Percentiles rank a stretch among this genome's conserved stretches.
These are phyloP conservation scores for Cyclophora albipunctata DNA, from an alignment of 2,888 invertebrate species.

Conservation along the genomic window DNA sequence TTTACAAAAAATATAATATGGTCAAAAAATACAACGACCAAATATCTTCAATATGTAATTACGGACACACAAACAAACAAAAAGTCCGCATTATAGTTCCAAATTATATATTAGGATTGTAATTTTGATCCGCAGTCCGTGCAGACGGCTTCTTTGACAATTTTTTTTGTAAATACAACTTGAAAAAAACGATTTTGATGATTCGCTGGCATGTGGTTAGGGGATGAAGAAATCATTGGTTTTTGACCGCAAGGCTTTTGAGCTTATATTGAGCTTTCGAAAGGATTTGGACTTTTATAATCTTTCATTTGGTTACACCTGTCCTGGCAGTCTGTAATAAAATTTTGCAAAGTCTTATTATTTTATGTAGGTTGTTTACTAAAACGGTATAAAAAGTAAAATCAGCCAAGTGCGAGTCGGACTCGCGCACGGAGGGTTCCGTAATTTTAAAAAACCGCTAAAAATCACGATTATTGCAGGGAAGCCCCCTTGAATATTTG, in stretches of 20 bases:
- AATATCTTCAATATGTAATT: conserved; percentile 11
- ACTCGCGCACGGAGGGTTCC: no score
- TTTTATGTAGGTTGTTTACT: no score
- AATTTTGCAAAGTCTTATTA: no score
- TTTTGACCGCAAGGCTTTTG: neutral
- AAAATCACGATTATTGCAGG: no score
- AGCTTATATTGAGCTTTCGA: no score
- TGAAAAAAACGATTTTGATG: neutral
- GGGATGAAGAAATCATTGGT: neutral
- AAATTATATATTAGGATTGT: conserved; percentile 44
- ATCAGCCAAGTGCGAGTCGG: no score
- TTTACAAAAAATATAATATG: neutral
- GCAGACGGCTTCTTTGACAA: neutral
- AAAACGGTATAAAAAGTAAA: no score
- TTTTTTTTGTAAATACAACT: neutral
- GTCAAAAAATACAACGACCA: conserved; percentile 2
- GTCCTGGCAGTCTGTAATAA: no score
- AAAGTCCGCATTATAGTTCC: conserved; percentile 51
- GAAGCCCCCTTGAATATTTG: no score
- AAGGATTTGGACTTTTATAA: neutral
- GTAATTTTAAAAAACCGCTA: no score
- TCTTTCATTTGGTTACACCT: neutral
- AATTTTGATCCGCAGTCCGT: neutral
- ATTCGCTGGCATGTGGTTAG: neutral
- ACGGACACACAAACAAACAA: conserved; percentile 28